phyloP scores from a whole-genome alignment of 2,888 invertebrate species.

The Drosophila mimetica region DNA sequence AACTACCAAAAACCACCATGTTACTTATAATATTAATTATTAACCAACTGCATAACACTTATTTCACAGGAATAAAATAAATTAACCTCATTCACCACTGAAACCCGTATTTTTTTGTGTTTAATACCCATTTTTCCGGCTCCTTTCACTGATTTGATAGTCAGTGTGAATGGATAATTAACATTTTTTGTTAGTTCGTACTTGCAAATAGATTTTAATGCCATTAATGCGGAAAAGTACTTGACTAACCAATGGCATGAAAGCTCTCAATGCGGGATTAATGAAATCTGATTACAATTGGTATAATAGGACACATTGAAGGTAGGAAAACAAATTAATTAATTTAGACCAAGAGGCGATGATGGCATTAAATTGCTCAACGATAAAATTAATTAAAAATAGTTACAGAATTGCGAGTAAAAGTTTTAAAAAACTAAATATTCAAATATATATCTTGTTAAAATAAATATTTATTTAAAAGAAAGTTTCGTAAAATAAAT shows the following conservation, averaged over 20 bases:
- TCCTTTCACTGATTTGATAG: conserved; percentile 14
- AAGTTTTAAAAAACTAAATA: not conserved
- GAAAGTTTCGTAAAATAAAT: no score
- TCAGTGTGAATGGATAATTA: conserved; percentile 22
- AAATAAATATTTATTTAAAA: not conserved
- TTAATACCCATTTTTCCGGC: conserved; percentile 22
- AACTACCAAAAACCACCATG: not conserved
- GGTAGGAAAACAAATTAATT: conserved; percentile 12
- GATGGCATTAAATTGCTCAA: conserved; percentile 16
- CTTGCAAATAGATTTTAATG: conserved; percentile 23
- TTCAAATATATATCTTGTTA: not conserved
- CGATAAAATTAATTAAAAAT: conserved; percentile 9
- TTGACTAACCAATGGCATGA: conserved; percentile 33
- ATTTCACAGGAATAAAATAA: not conserved
- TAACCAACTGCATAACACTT: no score
- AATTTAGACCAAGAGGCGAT: conserved; percentile 24
- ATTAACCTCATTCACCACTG: not conserved
- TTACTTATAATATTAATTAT: no score
- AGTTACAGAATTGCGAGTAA: not conserved
- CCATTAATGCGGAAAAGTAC: conserved; percentile 31
- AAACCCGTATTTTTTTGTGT: not conserved
- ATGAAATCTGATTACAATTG: conserved; percentile 41
- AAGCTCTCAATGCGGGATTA: conserved; percentile 31
- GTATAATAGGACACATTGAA: conserved; percentile 14
- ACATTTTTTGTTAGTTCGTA: conserved; percentile 6